A percentile compares a stretch with the other conserved stretches of the same genome.
Evolutionary conservation across 2,888 invertebrate species (phyloP).

Genomic region (Rhyacophila evoluta): DNA sequence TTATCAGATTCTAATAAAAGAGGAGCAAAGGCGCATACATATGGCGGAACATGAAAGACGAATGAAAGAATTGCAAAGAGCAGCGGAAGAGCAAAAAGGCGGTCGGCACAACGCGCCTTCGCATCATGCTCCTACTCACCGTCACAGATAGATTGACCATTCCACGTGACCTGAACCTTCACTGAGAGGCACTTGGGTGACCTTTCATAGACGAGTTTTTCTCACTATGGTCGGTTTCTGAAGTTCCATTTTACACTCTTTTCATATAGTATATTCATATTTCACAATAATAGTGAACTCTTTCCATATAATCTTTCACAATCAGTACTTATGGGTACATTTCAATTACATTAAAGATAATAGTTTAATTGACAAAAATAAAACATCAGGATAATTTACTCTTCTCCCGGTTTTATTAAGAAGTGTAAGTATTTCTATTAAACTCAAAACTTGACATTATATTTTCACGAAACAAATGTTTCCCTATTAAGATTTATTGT

Average conservation of each 20-base stretch:
- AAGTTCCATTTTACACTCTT: constrained; percentile 44
- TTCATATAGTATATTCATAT: constrained; percentile 26
- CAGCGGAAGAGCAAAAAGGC: constrained; percentile 55
- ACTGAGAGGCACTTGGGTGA: constrained; percentile 41
- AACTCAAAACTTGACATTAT: neutral
- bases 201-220: constrained; percentile 51
- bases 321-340: neutral
- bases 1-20: constrained; percentile 85
- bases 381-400: neutral
- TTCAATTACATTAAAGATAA: neutral
- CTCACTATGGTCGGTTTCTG: constrained; percentile 54
- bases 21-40: constrained; percentile 86
- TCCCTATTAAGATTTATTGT: too few relatives aligned
- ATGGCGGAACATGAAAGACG: constrained; percentile 89
- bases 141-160: constrained; percentile 46
- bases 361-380: neutral
- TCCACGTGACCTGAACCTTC: constrained; percentile 25
- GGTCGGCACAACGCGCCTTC: constrained; percentile 33
- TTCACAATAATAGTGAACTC: neutral
- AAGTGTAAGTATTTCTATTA: neutral
- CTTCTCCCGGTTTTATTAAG: neutral
- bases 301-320: neutral
- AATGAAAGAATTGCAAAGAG: constrained; percentile 78
- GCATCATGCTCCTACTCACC: constrained; percentile 43
- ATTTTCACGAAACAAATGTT: too few relatives aligned